Base-by-base conservation (phyloP, 2,797 vertebrate genomes). In the Anabas testudineus region DNA sequence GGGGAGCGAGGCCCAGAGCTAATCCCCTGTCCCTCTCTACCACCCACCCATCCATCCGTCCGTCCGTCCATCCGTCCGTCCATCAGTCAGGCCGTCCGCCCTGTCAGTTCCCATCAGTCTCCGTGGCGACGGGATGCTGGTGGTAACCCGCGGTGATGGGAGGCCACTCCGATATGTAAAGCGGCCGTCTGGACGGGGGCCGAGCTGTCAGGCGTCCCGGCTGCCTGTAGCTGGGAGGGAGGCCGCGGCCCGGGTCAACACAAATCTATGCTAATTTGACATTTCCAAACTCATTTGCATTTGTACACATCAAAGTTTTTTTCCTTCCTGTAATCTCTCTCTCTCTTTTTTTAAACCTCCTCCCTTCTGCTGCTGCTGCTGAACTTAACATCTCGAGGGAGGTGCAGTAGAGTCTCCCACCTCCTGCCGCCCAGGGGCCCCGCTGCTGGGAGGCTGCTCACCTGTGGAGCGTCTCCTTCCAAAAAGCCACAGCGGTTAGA, bases 231-330 rank as follows among this genome's bases (percentile, higher is more conserved):
- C 96, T 96, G 83, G 85, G 88, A 95, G 95, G 94, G 95, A 90
- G 93, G 92, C 81, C 67, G 92, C 81, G 54, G 93, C 90, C 90
- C 92, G 93, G 95, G 94, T 95, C 95, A 94, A 90, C 94, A 93
- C 93, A 94, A 95, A 95, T 97, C 86, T 96, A 98, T 98, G 97
- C 95, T 97, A 96, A 97, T 98, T 92, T 97, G 97, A 98, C 97
- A 98, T 99, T 99, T 97, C 92, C 89, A 91, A 90, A 87, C 93
- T 95, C 80, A 96, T 98, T 96, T 97, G 92, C 96, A 97, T 96
- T 92, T 92, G 93, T 90, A 93, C 91, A 93, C 93, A 95, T 96
- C 93, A 96, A 94, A 93, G 90, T 75, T 71, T 36, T 41, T 24
- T 28, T 51, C 8, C 30, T 22, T 61, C 19, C 55, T 69, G 36